Evolutionary conservation across 2,797 vertebrate genomes (phyloP), one percentile per base, ranked within the genome.

Genomic region (Gallinago nigripennis): DNA sequence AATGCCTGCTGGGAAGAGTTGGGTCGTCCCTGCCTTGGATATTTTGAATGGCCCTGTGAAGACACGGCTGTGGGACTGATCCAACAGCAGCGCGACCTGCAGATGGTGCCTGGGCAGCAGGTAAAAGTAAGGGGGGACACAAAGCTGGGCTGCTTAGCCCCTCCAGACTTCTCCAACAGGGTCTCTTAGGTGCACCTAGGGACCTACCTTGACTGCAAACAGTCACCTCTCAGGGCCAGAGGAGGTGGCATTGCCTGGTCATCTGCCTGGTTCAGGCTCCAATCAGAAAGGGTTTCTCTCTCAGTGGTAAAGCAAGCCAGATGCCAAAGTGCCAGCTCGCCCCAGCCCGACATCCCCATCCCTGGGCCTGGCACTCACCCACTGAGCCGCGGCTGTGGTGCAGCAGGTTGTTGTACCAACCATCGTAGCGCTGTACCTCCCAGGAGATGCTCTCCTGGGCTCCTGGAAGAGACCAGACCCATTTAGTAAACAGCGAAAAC

Each of bases 361-460:
- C 70, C 48, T 4, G 28, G 25, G 37, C 48, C 77, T 20, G 64
- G 45, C 51, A 96, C 97, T 73, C 92, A 99, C 99, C 99, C 8
- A 97, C 98, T 0, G 98, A 96, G 28, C 99, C 99, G 0, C 96
- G 98, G 37, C 93, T 93, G 51, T 99, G 99, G 88, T 98, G 85
- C 41, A 98, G 98, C 76, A 99, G 95, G 91, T 99, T 99, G 98
- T 99, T 99, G 97, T 99, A 99, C 99, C 99, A 99, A 56, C 99
- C 99, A 0, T 99, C 99, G 1, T 98, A 99, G 61, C 99, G 98
- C 86, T 99, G 98, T 4, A 99, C 97, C 97, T 99, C 99, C 99
- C 99, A 99, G 35, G 95, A 77, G 31, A 98, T 92, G 50, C 60
- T 76, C 10, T 97, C 75, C 51, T 96, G 92, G 12, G 97, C 92